A percentile compares a stretch with the other conserved stretches of the same genome.
Conservation (phyloP, 2,113 vertebrate species). For the Lanius collurio region DNA sequence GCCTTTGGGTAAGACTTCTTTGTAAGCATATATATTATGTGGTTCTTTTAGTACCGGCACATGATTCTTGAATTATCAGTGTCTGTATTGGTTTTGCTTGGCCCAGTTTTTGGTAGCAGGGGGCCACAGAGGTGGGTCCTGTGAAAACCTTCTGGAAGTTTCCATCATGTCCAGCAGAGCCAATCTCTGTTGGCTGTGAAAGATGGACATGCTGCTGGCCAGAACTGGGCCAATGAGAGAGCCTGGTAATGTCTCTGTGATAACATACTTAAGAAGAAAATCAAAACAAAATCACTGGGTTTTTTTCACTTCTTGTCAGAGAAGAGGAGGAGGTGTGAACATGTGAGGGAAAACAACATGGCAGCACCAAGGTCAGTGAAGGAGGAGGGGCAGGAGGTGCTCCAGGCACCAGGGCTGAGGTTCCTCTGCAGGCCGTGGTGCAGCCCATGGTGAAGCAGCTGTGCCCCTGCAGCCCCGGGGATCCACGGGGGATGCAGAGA, state of each 20-base stretch:
- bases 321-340: background rate
- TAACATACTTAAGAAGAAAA: background rate
- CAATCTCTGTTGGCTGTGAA: background rate
- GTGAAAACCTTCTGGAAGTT: background rate
- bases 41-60: background rate
- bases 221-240: background rate
- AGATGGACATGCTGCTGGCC: background rate
- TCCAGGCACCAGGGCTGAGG: rapidly evolving
- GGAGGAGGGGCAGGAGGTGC: background rate
- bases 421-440: background rate
- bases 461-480: background rate
- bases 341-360: background rate
- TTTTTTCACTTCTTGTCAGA: background rate
- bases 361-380: background rate
- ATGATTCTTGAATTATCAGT: background rate
- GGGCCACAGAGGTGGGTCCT: background rate
- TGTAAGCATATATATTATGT: background rate
- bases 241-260: background rate
- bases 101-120: background rate
- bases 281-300: background rate
- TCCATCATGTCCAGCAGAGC: background rate
- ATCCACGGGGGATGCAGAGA: background rate
- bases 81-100: background rate
- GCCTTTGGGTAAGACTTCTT: background rate
- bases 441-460: background rate